Evolutionary conservation across 2,113 vertebrate species (phyloP).

Genomic region (Propithecus coquereli): DNA sequence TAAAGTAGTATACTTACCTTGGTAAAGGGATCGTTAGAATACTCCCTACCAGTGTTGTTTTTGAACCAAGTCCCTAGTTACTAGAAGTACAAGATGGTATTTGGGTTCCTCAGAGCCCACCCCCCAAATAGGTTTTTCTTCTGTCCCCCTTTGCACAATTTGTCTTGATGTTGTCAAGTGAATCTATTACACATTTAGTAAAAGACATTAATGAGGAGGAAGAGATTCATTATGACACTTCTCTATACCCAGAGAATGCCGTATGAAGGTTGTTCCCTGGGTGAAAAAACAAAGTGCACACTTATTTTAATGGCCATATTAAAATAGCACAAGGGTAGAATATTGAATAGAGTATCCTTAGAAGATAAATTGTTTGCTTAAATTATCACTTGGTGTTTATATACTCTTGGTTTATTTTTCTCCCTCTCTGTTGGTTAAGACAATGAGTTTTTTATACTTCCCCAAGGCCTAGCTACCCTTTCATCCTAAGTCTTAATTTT

Average conservation of each 20-base stretch:
- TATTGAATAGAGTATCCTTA: background rate
- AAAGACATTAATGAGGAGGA: slow-evolving; percentile 29
- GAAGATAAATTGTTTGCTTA: background rate
- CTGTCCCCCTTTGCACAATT: background rate
- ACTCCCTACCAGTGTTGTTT: background rate
- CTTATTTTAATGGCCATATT: slow-evolving; percentile 41
- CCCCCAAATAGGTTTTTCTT: background rate
- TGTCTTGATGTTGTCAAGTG: background rate
- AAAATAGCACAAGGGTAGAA: slow-evolving; percentile 14
- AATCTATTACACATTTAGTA: slow-evolving; percentile 11
- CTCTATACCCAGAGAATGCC: background rate
- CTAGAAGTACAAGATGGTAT: background rate
- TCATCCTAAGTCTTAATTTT: background rate
- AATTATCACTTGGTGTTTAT: background rate
- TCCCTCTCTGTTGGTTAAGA: background rate
- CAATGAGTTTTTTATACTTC: background rate
- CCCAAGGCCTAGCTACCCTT: background rate
- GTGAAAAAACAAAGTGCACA: background rate
- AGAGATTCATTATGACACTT: slow-evolving; percentile 1
- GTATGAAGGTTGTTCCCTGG: slow-evolving; percentile 29
- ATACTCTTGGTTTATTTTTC: background rate
- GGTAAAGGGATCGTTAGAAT: background rate
- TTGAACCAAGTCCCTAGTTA: background rate
- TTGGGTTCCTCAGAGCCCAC: background rate
- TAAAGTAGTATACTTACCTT: background rate